Evolutionary conservation across 2,797 vertebrate genomes (phyloP), one percentile per base, ranked within the genome.

Genomic region (Philypnodon macrostomus): DNA sequence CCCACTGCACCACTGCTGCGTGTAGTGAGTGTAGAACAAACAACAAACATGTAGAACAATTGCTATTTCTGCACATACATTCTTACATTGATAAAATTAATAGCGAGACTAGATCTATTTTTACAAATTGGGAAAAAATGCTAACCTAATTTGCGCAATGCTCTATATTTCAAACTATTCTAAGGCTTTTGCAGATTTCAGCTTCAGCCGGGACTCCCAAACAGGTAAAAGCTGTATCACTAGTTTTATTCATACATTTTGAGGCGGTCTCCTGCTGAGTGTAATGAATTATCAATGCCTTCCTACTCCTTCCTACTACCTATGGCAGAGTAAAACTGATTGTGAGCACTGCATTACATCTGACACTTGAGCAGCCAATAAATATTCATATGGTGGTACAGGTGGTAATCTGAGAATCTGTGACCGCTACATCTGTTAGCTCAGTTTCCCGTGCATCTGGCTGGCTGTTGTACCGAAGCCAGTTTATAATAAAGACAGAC

Each of bases 391-490:
- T 55, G 58, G 70, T 39, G 23, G 32, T 81, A 60, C 75, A 75
- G 73, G 78, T 79, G 73, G 76, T 73, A 63, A 66, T 79, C 59
- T 58, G 52, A 55, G 66, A 42, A 66, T 79, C 73, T 80, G 79
- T 78, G 80, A 74, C 80, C 80, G 53, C 75, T 70, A 56, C 84
- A 79, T 79, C 82, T 86, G 81, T 79, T 77, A 48, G 57, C 67
- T 80, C 47, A 27, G 58, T 67, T 80, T 68, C 58, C 32, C 0
- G 47, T 78, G 61, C 85, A 84, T 82, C 79, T 83, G 83, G 77
- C 40, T 67, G 4, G 24, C n/a, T 50, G 55, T 65, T 80, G 75
- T 70, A 77, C 58, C 33, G 8, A 26, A 41, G 76, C 77, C 80
- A 81, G 65, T 61, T 79, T 38, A 73, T 60, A 73, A 78, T 77